Conservation (phyloP, 1,140 invertebrate genomes). For the Tetramorium parvispinum region DNA sequence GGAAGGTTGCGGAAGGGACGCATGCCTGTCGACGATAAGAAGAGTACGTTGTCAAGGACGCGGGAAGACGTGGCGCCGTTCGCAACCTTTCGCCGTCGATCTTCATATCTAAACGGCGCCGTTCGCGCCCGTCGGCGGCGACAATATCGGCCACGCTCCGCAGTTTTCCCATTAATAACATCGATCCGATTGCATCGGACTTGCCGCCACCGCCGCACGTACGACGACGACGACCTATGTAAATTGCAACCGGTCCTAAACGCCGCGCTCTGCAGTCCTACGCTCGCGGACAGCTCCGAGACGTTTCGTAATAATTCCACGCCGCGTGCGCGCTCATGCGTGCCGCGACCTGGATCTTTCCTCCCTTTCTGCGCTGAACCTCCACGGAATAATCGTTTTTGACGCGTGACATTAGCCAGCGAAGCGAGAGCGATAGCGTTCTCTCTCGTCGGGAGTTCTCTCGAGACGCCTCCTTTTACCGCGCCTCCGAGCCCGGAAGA, state of each 20-base stretch:
- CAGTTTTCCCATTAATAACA: slow-evolving; percentile 69
- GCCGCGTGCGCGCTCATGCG: slow-evolving; percentile 82
- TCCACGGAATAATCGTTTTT: slow-evolving; percentile 50
- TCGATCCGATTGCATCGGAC: slow-evolving; percentile 51
- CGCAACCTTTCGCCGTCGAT: slow-evolving; percentile 60
- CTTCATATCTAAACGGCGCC: not conserved
- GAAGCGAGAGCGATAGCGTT: slow-evolving; percentile 14
- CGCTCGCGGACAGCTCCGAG: slow-evolving; percentile 72
- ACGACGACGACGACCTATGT: slow-evolving; percentile 62
- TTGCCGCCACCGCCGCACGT: slow-evolving; percentile 15
- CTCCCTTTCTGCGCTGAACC: slow-evolving; percentile 67
- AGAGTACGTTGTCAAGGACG: slow-evolving; percentile 65
- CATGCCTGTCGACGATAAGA: slow-evolving; percentile 50
- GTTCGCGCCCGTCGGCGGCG: slow-evolving; percentile 58
- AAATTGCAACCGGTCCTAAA: slow-evolving; percentile 74
- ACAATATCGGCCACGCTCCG: slow-evolving; percentile 56
- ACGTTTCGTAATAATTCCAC: slow-evolving; percentile 84
- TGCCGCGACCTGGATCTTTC: slow-evolving; percentile 83
- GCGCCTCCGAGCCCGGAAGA: not conserved
- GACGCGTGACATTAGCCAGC: slow-evolving; percentile 47
- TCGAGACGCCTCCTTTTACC: not conserved
- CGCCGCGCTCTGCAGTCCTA: slow-evolving; percentile 57
- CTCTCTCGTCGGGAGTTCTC: not conserved
- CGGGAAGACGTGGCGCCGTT: slow-evolving; percentile 34
- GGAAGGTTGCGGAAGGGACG: not conserved